Percentiles rank a stretch among this genome's conserved stretches.
Conservation (phyloP, 2,888 invertebrate species). For the Cosmorhoe ocellata region DNA sequence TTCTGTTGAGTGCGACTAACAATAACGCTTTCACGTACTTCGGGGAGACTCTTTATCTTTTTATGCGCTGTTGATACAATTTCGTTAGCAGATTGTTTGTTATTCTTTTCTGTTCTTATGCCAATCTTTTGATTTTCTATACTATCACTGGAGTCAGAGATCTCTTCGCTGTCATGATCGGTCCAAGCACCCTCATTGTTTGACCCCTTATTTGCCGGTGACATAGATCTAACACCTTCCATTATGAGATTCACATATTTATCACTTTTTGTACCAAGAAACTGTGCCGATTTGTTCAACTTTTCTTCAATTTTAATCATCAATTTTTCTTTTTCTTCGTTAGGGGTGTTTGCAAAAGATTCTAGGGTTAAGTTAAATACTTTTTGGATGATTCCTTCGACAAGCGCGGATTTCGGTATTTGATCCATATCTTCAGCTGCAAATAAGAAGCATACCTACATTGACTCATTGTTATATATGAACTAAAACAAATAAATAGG, state of each 20-base stretch:
- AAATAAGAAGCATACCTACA: neutral
- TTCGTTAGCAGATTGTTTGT: conserved; percentile 42
- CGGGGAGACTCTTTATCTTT: conserved; percentile 4
- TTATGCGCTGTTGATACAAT: conserved; percentile 43
- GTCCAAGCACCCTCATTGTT: neutral
- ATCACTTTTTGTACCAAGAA: conserved; percentile 41
- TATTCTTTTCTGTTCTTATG: conserved; percentile 10
- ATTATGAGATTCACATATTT: conserved; percentile 57
- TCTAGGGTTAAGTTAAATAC: conserved; percentile 43
- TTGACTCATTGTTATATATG: neutral
- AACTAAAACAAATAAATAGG: too few species aligned
- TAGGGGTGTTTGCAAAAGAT: conserved; percentile 34
- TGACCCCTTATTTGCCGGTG: conserved; percentile 19
- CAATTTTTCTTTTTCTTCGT: conserved; percentile 34
- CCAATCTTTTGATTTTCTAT: neutral
- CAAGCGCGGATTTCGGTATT: conserved; percentile 30
- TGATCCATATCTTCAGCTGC: conserved; percentile 5
- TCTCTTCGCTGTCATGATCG: neutral
- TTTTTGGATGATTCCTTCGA: conserved; percentile 46
- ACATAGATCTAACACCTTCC: conserved; percentile 51
- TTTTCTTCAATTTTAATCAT: conserved; percentile 45
- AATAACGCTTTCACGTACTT: too few species aligned
- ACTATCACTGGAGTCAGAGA: neutral
- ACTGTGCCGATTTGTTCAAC: conserved; percentile 42
- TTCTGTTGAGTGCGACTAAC: neutral